Conservation (phyloP, 2,113 vertebrate genomes). For the Ceyx margarethae region DNA sequence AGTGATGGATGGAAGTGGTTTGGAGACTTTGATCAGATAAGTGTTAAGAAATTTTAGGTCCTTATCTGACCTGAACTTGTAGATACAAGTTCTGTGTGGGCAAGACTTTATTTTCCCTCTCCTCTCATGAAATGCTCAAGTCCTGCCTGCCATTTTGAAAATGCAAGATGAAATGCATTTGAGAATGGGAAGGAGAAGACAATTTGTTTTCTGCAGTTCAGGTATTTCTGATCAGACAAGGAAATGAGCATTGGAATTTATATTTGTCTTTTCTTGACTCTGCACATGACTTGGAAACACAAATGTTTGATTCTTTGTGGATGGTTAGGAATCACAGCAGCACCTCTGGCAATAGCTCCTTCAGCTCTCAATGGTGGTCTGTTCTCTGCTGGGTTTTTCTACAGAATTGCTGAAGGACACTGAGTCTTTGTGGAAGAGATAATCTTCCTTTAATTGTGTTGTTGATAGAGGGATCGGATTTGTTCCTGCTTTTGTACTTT, state of each 20-base stretch:
- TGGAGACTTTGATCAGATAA: neutral
- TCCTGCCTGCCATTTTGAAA: neutral
- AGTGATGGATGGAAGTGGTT: neutral
- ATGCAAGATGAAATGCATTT: neutral
- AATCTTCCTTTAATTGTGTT: constrained; percentile 21
- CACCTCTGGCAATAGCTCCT: neutral
- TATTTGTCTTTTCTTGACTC: neutral
- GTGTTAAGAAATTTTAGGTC: neutral
- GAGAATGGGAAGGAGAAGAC: neutral
- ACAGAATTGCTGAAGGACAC: neutral
- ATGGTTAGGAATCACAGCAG: neutral
- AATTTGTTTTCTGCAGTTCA: neutral
- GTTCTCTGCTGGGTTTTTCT: no score
- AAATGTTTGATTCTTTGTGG: neutral
- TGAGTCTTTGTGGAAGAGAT: constrained; percentile 5
- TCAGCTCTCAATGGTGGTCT: neutral
- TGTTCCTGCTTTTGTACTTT: neutral
- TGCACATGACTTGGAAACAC: neutral
- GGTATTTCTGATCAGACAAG: neutral
- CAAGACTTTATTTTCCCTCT: neutral
- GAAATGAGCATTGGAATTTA: neutral
- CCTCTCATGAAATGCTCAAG: neutral
- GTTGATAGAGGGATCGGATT: constrained; percentile 1
- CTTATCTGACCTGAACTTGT: neutral
- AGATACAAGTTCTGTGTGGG: neutral